Evolutionary conservation across 2,888 invertebrate species (phyloP).

Genomic region (Lordiphosa andalusiaca): DNA sequence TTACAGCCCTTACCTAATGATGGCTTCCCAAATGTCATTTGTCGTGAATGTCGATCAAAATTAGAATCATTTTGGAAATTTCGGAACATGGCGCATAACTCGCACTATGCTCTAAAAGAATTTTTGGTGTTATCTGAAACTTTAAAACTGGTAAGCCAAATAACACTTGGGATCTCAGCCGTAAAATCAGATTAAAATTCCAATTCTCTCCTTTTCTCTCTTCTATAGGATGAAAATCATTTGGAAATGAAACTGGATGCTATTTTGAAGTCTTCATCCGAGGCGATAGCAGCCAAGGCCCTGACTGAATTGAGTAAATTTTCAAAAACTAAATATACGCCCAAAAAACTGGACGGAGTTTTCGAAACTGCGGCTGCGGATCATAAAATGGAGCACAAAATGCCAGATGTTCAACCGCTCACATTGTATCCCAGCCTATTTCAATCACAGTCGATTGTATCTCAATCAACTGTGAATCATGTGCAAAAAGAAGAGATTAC

Average conservation of each 20-base stretch:
- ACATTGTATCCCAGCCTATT: constrained; percentile 40
- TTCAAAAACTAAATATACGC: constrained; percentile 63
- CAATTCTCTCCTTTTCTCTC: neutral
- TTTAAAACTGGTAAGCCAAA: constrained; percentile 81
- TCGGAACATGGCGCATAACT: constrained; percentile 87
- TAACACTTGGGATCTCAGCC: too few species aligned
- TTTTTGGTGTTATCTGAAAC: constrained; percentile 88
- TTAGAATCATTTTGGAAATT: constrained; percentile 89
- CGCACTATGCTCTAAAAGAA: constrained; percentile 87
- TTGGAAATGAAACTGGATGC: constrained; percentile 60
- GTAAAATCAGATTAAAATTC: too few species aligned
- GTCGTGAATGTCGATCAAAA: constrained; percentile 88
- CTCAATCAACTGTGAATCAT: constrained; percentile 25
- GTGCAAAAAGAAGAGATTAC: constrained; percentile 30
- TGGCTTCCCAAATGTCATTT: constrained; percentile 88
- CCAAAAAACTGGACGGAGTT: constrained; percentile 23
- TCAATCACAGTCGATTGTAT: constrained; percentile 25
- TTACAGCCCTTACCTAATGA: constrained; percentile 84
- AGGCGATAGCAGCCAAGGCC: constrained; percentile 80
- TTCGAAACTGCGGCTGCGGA: constrained; percentile 35
- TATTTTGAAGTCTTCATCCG: constrained; percentile 75
- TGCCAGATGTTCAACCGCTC: constrained; percentile 29
- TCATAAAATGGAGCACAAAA: constrained; percentile 29
- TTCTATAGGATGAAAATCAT: constrained; percentile 48
- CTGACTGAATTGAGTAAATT: constrained; percentile 79